Conservation (phyloP, 92 coral and sea anemone genomes). For the Porites lobata region DNA sequence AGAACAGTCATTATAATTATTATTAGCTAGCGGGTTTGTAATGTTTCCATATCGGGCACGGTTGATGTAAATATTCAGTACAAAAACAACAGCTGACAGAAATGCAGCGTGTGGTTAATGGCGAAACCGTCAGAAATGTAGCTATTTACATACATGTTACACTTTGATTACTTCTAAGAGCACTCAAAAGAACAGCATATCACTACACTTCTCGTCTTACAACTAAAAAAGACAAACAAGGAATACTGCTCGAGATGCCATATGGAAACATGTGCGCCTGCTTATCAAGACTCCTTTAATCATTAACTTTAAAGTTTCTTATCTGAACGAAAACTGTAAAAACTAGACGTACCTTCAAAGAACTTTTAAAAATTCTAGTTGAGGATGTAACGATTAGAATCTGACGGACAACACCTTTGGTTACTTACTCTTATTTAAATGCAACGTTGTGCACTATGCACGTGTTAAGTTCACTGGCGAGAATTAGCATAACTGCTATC, state of each 20-base stretch:
- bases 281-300: neutral
- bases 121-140: neutral
- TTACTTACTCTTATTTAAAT: constrained; percentile 4
- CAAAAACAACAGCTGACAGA: neutral
- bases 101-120: neutral
- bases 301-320: neutral
- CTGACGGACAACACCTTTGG: neutral
- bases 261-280: constrained; percentile 42
- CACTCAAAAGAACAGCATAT: constrained; percentile 45
- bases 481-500: constrained; percentile 53
- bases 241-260: constrained; percentile 16
- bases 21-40: neutral
- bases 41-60: constrained; percentile 11
- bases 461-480: constrained; percentile 20
- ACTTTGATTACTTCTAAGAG: neutral
- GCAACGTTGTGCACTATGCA: neutral
- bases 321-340: neutral
- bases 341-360: neutral
- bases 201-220: constrained; percentile 14
- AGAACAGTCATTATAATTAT: constrained; percentile 15
- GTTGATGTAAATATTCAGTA: neutral
- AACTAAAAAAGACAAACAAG: constrained; percentile 2
- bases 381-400: neutral
- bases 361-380: neutral
- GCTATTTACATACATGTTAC: neutral